Conservation (phyloP, 2,888 invertebrate species). For the Aphidius colemani region DNA sequence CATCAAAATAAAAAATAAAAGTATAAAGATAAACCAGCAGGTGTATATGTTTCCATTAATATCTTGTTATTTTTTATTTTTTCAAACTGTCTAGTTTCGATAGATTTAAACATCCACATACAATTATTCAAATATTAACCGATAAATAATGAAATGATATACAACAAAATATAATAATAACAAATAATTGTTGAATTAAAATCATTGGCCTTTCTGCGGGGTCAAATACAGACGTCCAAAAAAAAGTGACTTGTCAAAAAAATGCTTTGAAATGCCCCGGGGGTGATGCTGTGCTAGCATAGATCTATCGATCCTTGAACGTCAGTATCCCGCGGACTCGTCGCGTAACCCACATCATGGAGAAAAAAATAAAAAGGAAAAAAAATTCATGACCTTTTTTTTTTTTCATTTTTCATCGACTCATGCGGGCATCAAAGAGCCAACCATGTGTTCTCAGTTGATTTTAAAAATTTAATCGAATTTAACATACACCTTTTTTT, state of each 20-base stretch:
- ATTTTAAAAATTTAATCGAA: constrained; percentile 24
- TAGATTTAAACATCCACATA: background rate
- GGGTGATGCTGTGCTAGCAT: constrained; percentile 12
- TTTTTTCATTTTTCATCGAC: constrained; percentile 12
- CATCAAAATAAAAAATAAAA: too few relatives aligned
- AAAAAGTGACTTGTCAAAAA: constrained; percentile 25
- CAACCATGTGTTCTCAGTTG: background rate
- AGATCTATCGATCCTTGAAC: constrained; percentile 15
- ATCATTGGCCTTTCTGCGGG: constrained; percentile 16
- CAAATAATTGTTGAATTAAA: background rate
- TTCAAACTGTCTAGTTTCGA: background rate
- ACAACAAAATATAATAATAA: background rate
- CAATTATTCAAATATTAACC: background rate
- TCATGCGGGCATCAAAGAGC: constrained; percentile 12
- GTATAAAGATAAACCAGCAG: constrained; percentile 10
- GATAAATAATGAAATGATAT: background rate
- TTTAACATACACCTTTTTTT: constrained; percentile 26
- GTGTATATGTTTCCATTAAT: constrained; percentile 26
- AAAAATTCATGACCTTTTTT: constrained; percentile 14
- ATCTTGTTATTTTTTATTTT: constrained; percentile 17
- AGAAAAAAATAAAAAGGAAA: constrained; percentile 2
- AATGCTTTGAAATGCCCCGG: constrained; percentile 15
- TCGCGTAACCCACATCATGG: constrained; percentile 19
- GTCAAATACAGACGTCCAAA: constrained; percentile 11
- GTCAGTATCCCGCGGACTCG: constrained; percentile 16